Evolutionary conservation across 2,888 invertebrate species (phyloP).

Genomic region (Melinaea menophilus): DNA sequence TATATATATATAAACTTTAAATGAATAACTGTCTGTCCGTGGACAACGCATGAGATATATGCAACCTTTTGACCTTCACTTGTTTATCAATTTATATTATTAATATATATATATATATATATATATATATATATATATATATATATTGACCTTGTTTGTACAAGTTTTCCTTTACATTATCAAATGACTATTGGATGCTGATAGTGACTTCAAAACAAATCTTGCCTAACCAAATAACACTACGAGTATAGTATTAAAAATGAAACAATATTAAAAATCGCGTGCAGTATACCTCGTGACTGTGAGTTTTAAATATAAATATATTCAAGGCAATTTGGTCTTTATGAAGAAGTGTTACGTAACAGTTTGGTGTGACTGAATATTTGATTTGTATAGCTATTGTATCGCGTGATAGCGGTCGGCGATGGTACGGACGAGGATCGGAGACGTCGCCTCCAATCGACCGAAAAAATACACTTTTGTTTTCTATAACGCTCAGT

Average conservation of each 20-base stretch:
- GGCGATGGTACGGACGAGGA: constrained; percentile 57
- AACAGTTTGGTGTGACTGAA: constrained; percentile 14
- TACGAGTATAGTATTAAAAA: constrained; percentile 18
- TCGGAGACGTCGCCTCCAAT: constrained; percentile 45
- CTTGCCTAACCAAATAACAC: constrained; percentile 5
- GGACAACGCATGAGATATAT: no score
- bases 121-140: neutral
- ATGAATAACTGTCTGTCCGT: no score
- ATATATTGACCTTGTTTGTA: neutral
- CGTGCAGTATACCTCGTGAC: constrained; percentile 18
- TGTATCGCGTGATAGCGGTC: constrained; percentile 35
- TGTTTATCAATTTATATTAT: no score
- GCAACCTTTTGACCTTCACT: no score
- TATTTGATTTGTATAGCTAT: constrained; percentile 21
- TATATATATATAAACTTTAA: neutral
- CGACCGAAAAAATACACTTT: constrained; percentile 48
- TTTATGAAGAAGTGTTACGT: constrained; percentile 19
- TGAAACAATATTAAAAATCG: constrained; percentile 18
- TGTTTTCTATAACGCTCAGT: constrained; percentile 47
- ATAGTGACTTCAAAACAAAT: neutral
- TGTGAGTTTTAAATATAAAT: constrained; percentile 26
- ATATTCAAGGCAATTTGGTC: constrained; percentile 23
- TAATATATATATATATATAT: no score
- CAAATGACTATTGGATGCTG: neutral
- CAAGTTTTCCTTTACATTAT: no score